Conservation (phyloP, 2,113 vertebrate genomes). For the Dinomys branickii region DNA sequence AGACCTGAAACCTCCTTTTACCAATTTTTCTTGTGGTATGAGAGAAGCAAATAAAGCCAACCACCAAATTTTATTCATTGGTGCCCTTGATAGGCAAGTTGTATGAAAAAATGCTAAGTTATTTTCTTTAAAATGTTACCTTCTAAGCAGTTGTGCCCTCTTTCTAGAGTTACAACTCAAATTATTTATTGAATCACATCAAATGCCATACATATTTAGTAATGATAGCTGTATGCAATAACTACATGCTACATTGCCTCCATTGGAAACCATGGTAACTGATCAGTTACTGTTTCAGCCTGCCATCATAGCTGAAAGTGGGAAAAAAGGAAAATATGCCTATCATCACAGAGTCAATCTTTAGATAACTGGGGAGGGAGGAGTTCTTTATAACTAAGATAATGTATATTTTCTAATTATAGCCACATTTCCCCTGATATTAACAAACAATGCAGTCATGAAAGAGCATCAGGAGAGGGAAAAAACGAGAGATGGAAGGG, state of each 20-base stretch:
- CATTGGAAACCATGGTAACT: constrained; percentile 82
- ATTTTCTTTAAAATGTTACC: constrained; percentile 60
- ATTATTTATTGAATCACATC: constrained; percentile 77
- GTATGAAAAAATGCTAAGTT: constrained; percentile 2
- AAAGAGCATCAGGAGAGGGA: neutral
- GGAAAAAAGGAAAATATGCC: constrained; percentile 69
- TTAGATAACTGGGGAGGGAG: constrained; percentile 64
- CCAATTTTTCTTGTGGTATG: constrained; percentile 57
- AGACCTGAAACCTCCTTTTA: constrained; percentile 65
- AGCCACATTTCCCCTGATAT: constrained; percentile 54
- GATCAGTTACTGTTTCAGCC: constrained; percentile 82
- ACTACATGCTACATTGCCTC: constrained; percentile 80
- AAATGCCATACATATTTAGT: constrained; percentile 82
- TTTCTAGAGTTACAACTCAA: constrained; percentile 70
- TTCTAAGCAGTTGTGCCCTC: constrained; percentile 69
- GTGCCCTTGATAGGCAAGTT: constrained; percentile 36
- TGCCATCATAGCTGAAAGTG: constrained; percentile 67
- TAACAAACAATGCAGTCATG: constrained; percentile 27
- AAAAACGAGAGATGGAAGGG: neutral
- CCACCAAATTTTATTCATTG: constrained; percentile 62
- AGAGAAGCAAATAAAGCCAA: constrained; percentile 67
- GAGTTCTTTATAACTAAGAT: constrained; percentile 78
- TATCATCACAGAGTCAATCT: constrained; percentile 65
- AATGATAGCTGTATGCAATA: constrained; percentile 81
- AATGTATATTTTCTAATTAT: constrained; percentile 36